phyloP scores from a whole-genome alignment of 1,140 invertebrate species.

The Magallana ariakensis region DNA sequence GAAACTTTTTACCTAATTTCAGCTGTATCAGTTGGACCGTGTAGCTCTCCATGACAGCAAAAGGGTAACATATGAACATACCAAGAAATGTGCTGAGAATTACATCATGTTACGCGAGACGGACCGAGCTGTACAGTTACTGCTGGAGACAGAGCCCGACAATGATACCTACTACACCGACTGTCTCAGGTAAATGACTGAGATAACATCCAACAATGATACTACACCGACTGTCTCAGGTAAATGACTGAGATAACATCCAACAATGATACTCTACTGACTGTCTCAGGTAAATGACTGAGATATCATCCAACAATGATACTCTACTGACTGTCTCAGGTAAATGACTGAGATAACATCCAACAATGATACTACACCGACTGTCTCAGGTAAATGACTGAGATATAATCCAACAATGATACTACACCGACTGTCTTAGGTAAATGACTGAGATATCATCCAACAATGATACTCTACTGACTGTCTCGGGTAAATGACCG shows the following conservation, averaged over 20 bases:
- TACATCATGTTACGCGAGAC: constrained; percentile 83
- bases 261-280: constrained; percentile 82
- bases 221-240: neutral
- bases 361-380: no score
- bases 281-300: constrained; percentile 80
- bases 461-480: constrained; percentile 56
- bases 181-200: constrained; percentile 80
- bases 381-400: no score
- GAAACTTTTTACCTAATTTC: no score
- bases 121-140: constrained; percentile 83
- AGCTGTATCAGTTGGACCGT: constrained; percentile 76
- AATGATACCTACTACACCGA: constrained; percentile 82
- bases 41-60: constrained; percentile 82
- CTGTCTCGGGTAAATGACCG: no score
- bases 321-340: no score
- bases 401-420: no score
- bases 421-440: no score
- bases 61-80: constrained; percentile 80
- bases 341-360: no score
- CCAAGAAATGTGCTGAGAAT: constrained; percentile 81
- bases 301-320: no score
- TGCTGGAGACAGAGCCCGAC: constrained; percentile 85
- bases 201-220: no score
- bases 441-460: no score
- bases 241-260: constrained; percentile 81